A percentile compares a stretch with the other conserved stretches of the same genome.
Conservation (phyloP, 2,888 invertebrate genomes). For the Entomobrya proxima region DNA sequence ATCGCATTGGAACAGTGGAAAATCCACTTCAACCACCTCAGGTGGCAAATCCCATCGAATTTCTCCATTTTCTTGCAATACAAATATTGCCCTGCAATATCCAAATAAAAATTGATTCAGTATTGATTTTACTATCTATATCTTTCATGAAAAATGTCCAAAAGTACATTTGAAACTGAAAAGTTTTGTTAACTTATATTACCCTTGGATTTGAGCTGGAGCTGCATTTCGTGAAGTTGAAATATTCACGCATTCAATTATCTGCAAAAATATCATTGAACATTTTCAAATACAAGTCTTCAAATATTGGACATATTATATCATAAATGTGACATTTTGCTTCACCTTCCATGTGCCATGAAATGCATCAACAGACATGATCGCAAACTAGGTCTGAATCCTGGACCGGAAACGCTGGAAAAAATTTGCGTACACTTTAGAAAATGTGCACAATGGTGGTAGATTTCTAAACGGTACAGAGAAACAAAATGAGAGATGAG, state of each 20-base stretch:
- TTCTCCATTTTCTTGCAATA: slow-evolving; percentile 76
- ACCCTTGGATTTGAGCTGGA: slow-evolving; percentile 80
- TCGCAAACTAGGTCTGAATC: background rate
- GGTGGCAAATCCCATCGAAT: slow-evolving; percentile 81
- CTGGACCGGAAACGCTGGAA: background rate
- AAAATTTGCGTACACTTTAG: background rate
- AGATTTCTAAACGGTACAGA: no score
- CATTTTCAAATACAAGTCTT: slow-evolving; percentile 8
- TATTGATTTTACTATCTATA: no score
- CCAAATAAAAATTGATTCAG: slow-evolving; percentile 12
- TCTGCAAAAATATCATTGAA: slow-evolving; percentile 77
- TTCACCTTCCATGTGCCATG: slow-evolving; percentile 81
- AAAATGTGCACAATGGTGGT: background rate
- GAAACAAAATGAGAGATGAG: no score
- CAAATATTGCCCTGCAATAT: slow-evolving; percentile 71
- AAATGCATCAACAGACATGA: slow-evolving; percentile 79
- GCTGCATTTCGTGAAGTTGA: slow-evolving; percentile 78
- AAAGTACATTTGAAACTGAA: no score
- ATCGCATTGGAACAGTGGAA: slow-evolving; percentile 83
- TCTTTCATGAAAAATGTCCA: no score
- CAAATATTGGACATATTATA: no score
- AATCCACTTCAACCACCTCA: slow-evolving; percentile 79
- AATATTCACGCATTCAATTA: slow-evolving; percentile 78
- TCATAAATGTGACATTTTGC: background rate
- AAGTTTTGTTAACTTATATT: no score